These are phyloP conservation scores for Palloptera scutellata DNA, from an alignment of 2,888 invertebrate genomes.

Conservation along the genomic window DNA sequence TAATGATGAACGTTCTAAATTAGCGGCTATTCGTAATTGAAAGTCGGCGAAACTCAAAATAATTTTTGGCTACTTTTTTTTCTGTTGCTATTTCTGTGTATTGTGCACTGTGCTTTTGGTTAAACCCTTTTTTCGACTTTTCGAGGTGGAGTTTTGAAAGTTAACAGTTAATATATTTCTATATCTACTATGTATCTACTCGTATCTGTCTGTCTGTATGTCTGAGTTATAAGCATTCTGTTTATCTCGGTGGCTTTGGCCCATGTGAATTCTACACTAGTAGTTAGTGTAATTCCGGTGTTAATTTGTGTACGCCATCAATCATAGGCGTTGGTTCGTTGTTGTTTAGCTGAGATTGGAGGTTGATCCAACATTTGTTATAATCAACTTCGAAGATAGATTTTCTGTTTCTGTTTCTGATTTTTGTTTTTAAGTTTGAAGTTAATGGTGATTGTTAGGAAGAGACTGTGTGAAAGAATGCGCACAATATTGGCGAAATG, in stretches of 20 bases:
- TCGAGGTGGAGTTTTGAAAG: slow-evolving; percentile 42
- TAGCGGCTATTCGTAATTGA: slow-evolving; percentile 40
- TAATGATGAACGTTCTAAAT: slow-evolving; percentile 37
- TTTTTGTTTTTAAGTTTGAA: no score
- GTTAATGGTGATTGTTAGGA: no score
- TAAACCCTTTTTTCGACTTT: slow-evolving; percentile 23
- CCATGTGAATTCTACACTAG: slow-evolving; percentile 14
- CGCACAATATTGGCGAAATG: no score
- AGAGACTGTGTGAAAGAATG: no score
- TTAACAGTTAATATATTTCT: slow-evolving; percentile 42
- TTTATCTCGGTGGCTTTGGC: neutral
- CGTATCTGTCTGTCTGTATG: neutral
- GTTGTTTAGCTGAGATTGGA: no score
- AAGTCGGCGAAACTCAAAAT: slow-evolving; percentile 36
- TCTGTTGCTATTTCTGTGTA: neutral
- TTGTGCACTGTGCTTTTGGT: neutral
- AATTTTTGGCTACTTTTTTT: slow-evolving; percentile 35
- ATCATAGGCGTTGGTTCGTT: slow-evolving; percentile 43
- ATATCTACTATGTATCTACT: slow-evolving; percentile 13
- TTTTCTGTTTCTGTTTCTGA: no score
- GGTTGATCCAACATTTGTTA: no score
- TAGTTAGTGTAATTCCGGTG: slow-evolving; percentile 57
- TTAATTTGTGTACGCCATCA: slow-evolving; percentile 56
- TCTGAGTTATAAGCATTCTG: neutral
- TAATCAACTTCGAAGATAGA: no score